Percentiles rank a stretch among this genome's conserved stretches.
phyloP scores from a whole-genome alignment of 2,888 invertebrate genomes.

The Spicauda simplicius region DNA sequence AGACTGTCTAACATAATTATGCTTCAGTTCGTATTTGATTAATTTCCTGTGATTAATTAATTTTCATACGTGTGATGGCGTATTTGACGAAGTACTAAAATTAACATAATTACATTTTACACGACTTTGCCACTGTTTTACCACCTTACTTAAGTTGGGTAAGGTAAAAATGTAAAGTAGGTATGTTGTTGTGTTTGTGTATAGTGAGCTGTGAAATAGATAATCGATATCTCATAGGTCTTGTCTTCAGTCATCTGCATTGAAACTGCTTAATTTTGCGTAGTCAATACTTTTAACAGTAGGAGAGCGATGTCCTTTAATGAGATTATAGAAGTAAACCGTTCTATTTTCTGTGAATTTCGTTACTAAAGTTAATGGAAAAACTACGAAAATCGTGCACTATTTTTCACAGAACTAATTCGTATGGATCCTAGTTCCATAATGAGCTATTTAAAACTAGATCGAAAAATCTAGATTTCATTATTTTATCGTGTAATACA shows the following conservation, averaged over 20 bases:
- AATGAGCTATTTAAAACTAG: no score
- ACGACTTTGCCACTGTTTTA: not conserved
- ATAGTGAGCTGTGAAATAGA: not conserved
- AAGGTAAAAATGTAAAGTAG: not conserved
- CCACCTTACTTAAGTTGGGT: not conserved
- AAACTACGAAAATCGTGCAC: no score
- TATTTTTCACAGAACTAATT: no score
- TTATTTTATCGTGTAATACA: no score
- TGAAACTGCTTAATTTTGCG: not conserved
- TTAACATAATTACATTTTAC: not conserved
- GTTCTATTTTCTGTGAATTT: no score
- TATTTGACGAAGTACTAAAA: conserved; percentile 1
- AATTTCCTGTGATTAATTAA: conserved; percentile 38
- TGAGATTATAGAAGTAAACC: no score
- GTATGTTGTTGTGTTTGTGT: not conserved
- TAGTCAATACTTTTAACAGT: not conserved
- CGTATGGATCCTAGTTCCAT: no score
- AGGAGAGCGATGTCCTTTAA: no score
- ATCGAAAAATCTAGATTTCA: no score
- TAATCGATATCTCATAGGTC: not conserved
- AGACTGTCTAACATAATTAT: conserved; percentile 44
- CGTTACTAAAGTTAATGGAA: no score
- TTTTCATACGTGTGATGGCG: conserved; percentile 9
- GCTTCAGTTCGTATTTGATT: conserved; percentile 40
- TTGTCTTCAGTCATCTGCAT: not conserved